Percentiles rank a stretch among this genome's conserved stretches.
phyloP scores from a whole-genome alignment of 2,888 invertebrate species.

The Lepidonotus clava region DNA sequence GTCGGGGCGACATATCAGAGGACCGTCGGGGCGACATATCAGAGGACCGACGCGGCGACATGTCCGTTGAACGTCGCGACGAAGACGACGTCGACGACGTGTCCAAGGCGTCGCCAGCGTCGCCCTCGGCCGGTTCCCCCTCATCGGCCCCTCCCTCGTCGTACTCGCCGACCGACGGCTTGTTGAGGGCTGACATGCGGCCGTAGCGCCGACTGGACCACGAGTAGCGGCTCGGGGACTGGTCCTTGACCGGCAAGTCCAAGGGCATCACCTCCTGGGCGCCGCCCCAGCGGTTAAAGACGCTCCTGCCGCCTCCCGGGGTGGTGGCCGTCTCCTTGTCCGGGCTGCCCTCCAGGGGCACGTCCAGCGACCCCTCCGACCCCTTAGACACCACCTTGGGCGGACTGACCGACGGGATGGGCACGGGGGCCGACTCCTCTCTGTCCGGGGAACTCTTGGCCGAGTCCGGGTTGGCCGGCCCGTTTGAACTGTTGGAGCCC shows the following conservation, averaged over 20 bases:
- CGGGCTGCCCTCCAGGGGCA: constrained; percentile 33
- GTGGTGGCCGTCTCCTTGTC: background rate
- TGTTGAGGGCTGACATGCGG: constrained; percentile 29
- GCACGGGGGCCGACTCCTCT: background rate
- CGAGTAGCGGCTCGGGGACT: background rate
- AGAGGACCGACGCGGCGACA: background rate
- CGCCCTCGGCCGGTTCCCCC: background rate
- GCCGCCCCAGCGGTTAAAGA: background rate
- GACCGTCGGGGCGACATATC: too few species aligned
- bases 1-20: too few species aligned
- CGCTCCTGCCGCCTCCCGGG: background rate
- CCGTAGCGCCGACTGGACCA: constrained; percentile 26
- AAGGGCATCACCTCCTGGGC: constrained; percentile 36
- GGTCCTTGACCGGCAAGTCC: constrained; percentile 39
- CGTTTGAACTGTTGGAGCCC: background rate
- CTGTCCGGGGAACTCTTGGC: background rate
- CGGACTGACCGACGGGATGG: background rate
- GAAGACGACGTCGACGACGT: background rate
- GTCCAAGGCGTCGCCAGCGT: background rate
- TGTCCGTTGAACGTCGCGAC: background rate
- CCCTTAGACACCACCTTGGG: background rate
- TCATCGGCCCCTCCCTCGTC: constrained; percentile 36
- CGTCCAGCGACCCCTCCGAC: background rate
- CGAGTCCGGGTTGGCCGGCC: background rate
- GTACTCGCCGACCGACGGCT: constrained; percentile 11